Evolutionary conservation across 2,113 vertebrate genomes (phyloP), one percentile per base, ranked within the genome.

Genomic region (Malurus elegans): DNA sequence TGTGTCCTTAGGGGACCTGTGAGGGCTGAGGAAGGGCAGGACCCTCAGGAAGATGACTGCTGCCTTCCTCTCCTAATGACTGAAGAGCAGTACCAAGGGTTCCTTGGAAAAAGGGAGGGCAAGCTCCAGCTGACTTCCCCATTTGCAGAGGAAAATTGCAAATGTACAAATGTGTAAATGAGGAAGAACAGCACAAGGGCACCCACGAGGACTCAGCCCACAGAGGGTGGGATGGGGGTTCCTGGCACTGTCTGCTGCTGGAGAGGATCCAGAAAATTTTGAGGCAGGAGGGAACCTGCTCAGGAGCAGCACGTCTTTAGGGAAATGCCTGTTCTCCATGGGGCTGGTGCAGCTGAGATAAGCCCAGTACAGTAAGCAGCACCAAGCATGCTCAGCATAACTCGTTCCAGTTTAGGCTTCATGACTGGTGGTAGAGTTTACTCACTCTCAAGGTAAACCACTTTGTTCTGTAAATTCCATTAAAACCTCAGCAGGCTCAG

Each of bases 151-250:
- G 54, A 75, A 75, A 85, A 82, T 3, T 67, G 81, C 61, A 84
- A 57, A 50, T 1, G 5, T 32, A 42, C 31, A 12, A 51, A 64
- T 20, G 14, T 62, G 38, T 29, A 73, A 74, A 89, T 79, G 90
- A 82, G 92, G 95, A 96, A 95, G 53, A 69, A 18, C 32, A 48
- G 85, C 62, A 56, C 25, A 20, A 10, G 50, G 67, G 38, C 57
- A 82, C 61, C 36, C 18, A 18, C 9, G 44, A 10, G 38, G 5
- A 7, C 61, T 31, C 18, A n/a, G 12, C 53, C 40, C 38, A 44
- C 47, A 21, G 48, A 38, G 24, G 19, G 15, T 45, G 34, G 31
- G 28, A 36, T 36, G 40, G 16, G 15, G 14, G 1, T 53, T 88
- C n/a, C 17, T 51, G 75, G 10, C 24, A 64, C 57, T 32, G 0